Conservation (phyloP, 2,888 invertebrate genomes). For the Gymnoscelis rufifasciata region DNA sequence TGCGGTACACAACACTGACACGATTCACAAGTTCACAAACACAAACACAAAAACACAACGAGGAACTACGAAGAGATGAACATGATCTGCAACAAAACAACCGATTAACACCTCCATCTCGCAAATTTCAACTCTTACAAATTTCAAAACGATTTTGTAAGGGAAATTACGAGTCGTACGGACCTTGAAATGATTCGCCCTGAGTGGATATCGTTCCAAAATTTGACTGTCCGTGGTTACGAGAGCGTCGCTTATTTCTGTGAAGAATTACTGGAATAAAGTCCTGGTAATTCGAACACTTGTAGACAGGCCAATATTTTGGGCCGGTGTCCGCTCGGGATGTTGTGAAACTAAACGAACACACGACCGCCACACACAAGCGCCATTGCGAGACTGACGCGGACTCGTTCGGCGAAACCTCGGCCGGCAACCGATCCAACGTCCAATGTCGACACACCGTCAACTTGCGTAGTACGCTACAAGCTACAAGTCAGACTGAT, state of each 20-base stretch:
- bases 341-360: constrained; percentile 70
- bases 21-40: constrained; percentile 65
- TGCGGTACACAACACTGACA: constrained; percentile 55
- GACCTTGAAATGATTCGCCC: constrained; percentile 78
- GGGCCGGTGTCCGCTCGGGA: constrained; percentile 80
- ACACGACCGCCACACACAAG: constrained; percentile 67
- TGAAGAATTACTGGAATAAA: constrained; percentile 67
- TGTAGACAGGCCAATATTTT: constrained; percentile 78
- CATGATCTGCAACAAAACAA: constrained; percentile 75
- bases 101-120: constrained; percentile 42
- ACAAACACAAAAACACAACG: constrained; percentile 56
- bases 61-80: constrained; percentile 77
- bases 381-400: constrained; percentile 78
- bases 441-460: constrained; percentile 79
- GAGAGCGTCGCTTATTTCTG: constrained; percentile 55
- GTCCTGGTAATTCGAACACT: constrained; percentile 71
- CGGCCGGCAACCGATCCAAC: constrained; percentile 73
- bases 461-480: constrained; percentile 77
- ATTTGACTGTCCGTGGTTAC: constrained; percentile 75
- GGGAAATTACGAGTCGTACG: constrained; percentile 76
- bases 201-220: constrained; percentile 80
- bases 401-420: constrained; percentile 53
- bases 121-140: constrained; percentile 52
- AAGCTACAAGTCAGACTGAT: constrained; percentile 44
- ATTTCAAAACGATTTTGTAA: constrained; percentile 66